Evolutionary conservation across 2,888 invertebrate species (phyloP).

Genomic region (Oscheius sp.): DNA sequence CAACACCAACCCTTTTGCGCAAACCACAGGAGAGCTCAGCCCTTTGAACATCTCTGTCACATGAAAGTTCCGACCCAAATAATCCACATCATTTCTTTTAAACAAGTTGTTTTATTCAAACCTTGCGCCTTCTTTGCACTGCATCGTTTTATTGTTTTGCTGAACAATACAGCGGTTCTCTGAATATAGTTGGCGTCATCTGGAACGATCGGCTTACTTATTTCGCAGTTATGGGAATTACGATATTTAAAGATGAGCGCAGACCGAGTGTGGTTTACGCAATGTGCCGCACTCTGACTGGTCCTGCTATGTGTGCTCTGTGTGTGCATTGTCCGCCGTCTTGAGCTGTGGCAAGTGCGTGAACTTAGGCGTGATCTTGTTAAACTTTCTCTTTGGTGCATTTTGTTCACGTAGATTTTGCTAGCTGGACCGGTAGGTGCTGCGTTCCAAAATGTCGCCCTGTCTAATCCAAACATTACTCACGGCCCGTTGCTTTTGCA

Average conservation of each 20-base stretch:
- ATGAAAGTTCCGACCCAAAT: background rate
- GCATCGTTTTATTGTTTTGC: background rate
- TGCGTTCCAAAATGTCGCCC: constrained; percentile 15
- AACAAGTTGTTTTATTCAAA: too few species aligned
- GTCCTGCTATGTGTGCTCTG: constrained; percentile 26
- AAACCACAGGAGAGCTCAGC: constrained; percentile 10
- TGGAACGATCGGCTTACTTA: background rate
- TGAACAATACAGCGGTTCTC: background rate
- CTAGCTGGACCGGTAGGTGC: background rate
- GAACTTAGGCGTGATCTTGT: constrained; percentile 28
- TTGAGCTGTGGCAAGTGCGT: constrained; percentile 8
- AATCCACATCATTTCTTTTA: background rate
- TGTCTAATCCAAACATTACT: constrained; percentile 25
- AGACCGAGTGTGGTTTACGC: background rate
- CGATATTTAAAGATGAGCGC: too few species aligned
- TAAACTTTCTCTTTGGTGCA: constrained; percentile 11
- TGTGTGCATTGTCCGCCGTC: constrained; percentile 23
- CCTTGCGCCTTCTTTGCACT: background rate
- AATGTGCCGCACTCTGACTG: constrained; percentile 23
- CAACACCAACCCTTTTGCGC: constrained; percentile 19
- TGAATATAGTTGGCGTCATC: background rate
- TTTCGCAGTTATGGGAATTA: too few species aligned
- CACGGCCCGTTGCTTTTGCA: constrained; percentile 15
- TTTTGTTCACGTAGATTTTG: background rate
- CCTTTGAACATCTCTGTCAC: background rate